These are phyloP conservation scores for Sorex maritimensis DNA, from an alignment of 2,797 vertebrate genomes.

Conservation along the genomic window DNA sequence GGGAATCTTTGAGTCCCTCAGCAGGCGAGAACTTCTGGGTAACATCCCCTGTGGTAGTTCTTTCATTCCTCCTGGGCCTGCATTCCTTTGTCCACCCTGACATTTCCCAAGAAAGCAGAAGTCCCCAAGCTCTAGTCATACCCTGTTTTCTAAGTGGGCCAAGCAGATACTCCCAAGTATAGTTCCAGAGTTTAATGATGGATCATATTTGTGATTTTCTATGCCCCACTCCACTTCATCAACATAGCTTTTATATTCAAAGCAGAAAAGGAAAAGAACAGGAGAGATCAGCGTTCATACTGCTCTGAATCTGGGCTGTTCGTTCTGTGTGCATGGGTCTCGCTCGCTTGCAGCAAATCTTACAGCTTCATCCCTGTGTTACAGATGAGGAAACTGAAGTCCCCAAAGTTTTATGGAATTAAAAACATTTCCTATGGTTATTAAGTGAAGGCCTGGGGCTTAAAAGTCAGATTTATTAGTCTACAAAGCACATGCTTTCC, in stretches of 20 bases:
- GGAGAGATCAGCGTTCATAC: background rate
- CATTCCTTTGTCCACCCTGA: background rate
- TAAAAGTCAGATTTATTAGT: constrained; percentile 16
- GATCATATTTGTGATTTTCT: constrained; percentile 14
- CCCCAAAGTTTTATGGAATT: background rate
- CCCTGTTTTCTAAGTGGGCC: background rate
- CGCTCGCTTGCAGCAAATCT: background rate
- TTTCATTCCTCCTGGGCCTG: background rate
- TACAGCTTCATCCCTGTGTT: background rate
- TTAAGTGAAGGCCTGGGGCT: background rate
- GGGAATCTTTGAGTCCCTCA: background rate
- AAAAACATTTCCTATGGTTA: background rate
- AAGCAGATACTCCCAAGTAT: background rate
- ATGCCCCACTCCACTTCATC: background rate
- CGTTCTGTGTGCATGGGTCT: background rate
- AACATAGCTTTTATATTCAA: background rate
- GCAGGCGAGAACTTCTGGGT: background rate
- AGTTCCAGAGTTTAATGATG: background rate
- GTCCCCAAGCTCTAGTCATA: background rate
- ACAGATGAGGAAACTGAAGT: background rate
- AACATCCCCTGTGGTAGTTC: background rate
- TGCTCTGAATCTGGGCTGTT: background rate
- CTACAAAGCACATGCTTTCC: background rate
- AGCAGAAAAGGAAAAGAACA: background rate
- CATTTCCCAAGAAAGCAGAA: background rate